Percentiles rank a stretch among this genome's conserved stretches.
Evolutionary conservation across 2,113 vertebrate species (phyloP).

Genomic region (Oryzias woworae): DNA sequence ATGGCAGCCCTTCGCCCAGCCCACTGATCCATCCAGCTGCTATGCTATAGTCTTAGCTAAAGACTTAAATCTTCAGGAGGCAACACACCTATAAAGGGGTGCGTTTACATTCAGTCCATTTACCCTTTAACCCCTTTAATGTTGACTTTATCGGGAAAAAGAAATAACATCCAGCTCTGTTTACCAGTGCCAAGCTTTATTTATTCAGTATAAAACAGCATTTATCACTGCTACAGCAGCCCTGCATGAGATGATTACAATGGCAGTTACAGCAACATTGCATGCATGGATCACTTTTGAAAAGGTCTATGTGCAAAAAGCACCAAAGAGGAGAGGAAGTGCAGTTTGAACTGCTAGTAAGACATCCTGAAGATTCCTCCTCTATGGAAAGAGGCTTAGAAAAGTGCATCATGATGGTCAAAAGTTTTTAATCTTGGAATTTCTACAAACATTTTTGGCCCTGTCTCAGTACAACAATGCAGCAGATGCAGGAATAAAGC

Average conservation of each 20-base stretch:
- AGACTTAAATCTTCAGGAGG: too few species aligned
- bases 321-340: slow-evolving; percentile 49
- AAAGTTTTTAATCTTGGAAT: slow-evolving; percentile 8
- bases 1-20: too few species aligned
- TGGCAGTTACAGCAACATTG: slow-evolving; percentile 23
- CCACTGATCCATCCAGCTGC: too few species aligned
- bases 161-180: not conserved
- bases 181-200: slow-evolving; percentile 38
- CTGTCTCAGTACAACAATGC: not conserved
- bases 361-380: slow-evolving; percentile 21
- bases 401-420: slow-evolving; percentile 43
- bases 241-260: slow-evolving; percentile 42
- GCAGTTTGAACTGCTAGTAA: slow-evolving; percentile 36
- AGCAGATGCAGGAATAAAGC: slow-evolving; percentile 4
- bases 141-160: not conserved
- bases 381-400: slow-evolving; percentile 34
- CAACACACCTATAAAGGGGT: too few species aligned
- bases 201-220: slow-evolving; percentile 59
- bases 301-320: slow-evolving; percentile 44
- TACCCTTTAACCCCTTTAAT: not conserved
- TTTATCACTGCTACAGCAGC: slow-evolving; percentile 29
- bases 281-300: slow-evolving; percentile 51
- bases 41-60: too few species aligned
- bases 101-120: too few species aligned
- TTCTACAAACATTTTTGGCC: slow-evolving; percentile 13